Percentiles rank a stretch among this genome's conserved stretches.
phyloP scores from a whole-genome alignment of 2,113 vertebrate species.

The Typhlomys cinereus region DNA sequence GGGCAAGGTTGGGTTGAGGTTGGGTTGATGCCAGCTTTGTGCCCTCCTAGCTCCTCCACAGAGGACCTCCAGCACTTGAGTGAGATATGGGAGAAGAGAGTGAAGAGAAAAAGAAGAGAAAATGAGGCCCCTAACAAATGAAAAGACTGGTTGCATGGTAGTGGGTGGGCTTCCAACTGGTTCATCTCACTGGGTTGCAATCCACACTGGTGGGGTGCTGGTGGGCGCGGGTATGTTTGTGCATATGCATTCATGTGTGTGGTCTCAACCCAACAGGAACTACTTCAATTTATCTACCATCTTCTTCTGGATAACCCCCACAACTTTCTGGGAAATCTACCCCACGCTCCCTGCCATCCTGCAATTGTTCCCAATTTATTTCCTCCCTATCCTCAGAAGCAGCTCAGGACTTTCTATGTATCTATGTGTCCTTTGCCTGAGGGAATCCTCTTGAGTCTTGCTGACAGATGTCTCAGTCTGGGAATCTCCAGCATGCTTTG shows the following conservation, averaged over 20 bases:
- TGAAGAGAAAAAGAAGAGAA: conserved; percentile 30
- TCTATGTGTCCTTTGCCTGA: conserved; percentile 64
- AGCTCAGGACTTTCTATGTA: conserved; percentile 45
- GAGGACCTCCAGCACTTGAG: not conserved
- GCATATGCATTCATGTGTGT: not conserved
- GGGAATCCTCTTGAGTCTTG: conserved; percentile 63
- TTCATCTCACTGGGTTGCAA: not conserved
- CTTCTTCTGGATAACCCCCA: not conserved
- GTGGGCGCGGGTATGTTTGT: not conserved
- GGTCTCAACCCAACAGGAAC: not conserved
- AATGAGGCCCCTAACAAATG: not conserved
- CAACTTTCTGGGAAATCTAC: not conserved
- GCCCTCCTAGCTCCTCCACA: conserved; percentile 6
- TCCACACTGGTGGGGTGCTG: not conserved
- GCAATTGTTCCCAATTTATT: not conserved
- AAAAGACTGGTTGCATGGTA: not conserved
- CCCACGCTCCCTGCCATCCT: not conserved
- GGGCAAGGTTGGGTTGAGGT: conserved; percentile 36
- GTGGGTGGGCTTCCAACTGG: conserved; percentile 20
- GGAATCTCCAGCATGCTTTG: conserved; percentile 72
- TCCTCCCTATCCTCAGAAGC: conserved; percentile 47
- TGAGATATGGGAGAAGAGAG: not conserved
- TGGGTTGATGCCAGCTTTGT: conserved; percentile 30
- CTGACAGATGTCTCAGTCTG: conserved; percentile 79
- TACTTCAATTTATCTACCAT: not conserved